Evolutionary conservation across 2,888 invertebrate species (phyloP).

Genomic region (Bombyx huttoni): DNA sequence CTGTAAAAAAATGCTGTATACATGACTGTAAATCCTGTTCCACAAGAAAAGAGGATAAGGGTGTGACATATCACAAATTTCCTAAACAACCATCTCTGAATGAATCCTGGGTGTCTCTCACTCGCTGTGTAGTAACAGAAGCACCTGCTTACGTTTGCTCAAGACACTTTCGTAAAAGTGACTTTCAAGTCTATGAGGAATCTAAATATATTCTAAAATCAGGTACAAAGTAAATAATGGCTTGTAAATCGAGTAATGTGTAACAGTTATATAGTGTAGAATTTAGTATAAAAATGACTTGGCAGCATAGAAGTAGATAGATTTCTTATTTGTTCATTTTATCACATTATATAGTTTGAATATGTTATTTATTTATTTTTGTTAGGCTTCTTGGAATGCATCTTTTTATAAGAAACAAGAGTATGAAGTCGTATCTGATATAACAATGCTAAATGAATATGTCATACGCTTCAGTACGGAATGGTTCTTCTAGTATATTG

Average conservation of each 20-base stretch:
- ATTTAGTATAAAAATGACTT: constrained; percentile 4
- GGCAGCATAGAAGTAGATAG: constrained; percentile 1
- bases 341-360: too few relatives aligned
- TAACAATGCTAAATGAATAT: too few relatives aligned
- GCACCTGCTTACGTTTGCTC: constrained; percentile 79
- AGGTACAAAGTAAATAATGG: constrained; percentile 34
- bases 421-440: too few relatives aligned
- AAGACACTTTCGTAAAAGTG: constrained; percentile 80
- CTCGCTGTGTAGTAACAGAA: constrained; percentile 67
- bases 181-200: constrained; percentile 79
- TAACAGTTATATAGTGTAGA: constrained; percentile 6
- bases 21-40: constrained; percentile 75
- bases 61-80: constrained; percentile 83
- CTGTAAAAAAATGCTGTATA: constrained; percentile 75
- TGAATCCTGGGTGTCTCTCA: constrained; percentile 77
- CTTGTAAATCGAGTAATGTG: constrained; percentile 14
- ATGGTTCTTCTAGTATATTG: too few relatives aligned
- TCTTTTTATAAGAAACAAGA: too few relatives aligned
- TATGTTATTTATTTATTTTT: too few relatives aligned
- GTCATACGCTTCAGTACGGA: too few relatives aligned
- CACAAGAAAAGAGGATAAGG: constrained; percentile 73
- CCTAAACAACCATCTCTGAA: constrained; percentile 75
- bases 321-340: not conserved
- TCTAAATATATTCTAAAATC: constrained; percentile 79
- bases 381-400: too few relatives aligned